Percentiles rank a stretch among this genome's conserved stretches.
phyloP scores from a whole-genome alignment of 2,113 vertebrate genomes.

The Melanostigma gelatinosum region DNA sequence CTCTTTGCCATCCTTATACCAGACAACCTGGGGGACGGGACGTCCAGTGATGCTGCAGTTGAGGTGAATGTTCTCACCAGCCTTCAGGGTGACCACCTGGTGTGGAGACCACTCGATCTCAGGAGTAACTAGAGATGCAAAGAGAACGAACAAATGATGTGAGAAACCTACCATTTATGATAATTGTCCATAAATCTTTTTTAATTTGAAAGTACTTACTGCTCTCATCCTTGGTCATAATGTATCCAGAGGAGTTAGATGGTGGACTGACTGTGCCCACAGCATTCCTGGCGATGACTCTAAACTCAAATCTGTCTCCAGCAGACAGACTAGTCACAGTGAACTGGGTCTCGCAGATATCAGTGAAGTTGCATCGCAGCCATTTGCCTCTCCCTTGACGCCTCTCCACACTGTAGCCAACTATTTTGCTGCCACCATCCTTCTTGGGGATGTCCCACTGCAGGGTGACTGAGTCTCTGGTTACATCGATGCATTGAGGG shows the following conservation, averaged over 20 bases:
- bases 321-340: constrained; percentile 92
- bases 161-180: neutral
- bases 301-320: constrained; percentile 96
- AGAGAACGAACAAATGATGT: constrained; percentile 1
- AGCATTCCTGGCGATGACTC: constrained; percentile 96
- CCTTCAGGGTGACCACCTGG: constrained; percentile 88
- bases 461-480: constrained; percentile 95
- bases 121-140: constrained; percentile 89
- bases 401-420: constrained; percentile 95
- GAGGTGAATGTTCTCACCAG: constrained; percentile 92
- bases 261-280: constrained; percentile 97
- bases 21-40: constrained; percentile 92
- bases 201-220: constrained; percentile 79
- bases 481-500: constrained; percentile 96
- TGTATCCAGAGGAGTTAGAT: constrained; percentile 95
- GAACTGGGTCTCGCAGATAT: constrained; percentile 94
- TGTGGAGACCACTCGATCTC: constrained; percentile 92
- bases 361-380: constrained; percentile 97
- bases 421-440: constrained; percentile 96
- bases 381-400: constrained; percentile 92
- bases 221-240: constrained; percentile 98
- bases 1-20: constrained; percentile 95
- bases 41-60: constrained; percentile 91
- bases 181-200: neutral
- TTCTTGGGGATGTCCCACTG: constrained; percentile 92